phyloP scores from a whole-genome alignment of 2,888 invertebrate species.

The Heliconius charithonia region DNA sequence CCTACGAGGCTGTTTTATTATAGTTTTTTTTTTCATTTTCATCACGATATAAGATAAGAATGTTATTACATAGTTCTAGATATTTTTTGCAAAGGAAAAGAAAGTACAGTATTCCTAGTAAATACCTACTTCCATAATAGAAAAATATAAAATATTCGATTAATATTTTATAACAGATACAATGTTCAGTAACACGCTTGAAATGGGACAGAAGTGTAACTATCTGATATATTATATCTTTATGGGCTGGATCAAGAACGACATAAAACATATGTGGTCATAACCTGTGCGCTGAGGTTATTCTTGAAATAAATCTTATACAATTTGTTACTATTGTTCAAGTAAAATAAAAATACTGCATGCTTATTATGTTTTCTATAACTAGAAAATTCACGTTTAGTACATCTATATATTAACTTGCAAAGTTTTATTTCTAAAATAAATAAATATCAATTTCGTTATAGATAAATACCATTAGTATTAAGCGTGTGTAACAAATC shows the following conservation, averaged over 20 bases:
- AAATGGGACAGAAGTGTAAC: conserved; percentile 14
- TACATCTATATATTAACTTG: too few species aligned
- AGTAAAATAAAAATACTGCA: not conserved
- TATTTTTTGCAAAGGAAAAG: too few species aligned
- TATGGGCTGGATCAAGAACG: conserved; percentile 36
- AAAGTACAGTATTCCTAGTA: too few species aligned
- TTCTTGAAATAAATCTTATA: conserved; percentile 27
- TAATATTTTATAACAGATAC: conserved; percentile 13
- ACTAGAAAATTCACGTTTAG: not conserved
- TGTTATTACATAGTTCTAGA: too few species aligned
- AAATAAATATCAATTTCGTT: too few species aligned
- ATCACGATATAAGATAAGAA: too few species aligned
- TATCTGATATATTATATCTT: conserved; percentile 33
- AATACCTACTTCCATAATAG: not conserved
- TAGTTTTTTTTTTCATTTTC: too few species aligned
- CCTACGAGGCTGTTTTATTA: too few species aligned
- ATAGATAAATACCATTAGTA: too few species aligned
- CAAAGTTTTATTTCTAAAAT: too few species aligned
- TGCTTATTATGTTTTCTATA: not conserved
- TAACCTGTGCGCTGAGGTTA: conserved; percentile 33
- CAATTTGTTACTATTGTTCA: conserved; percentile 21
- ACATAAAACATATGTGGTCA: conserved; percentile 37
- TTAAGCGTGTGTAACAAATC: not conserved
- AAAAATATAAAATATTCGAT: conserved; percentile 14
- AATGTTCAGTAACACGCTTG: conserved; percentile 21